Conservation (phyloP, 2,888 invertebrate genomes). For the Cenopis cana region DNA sequence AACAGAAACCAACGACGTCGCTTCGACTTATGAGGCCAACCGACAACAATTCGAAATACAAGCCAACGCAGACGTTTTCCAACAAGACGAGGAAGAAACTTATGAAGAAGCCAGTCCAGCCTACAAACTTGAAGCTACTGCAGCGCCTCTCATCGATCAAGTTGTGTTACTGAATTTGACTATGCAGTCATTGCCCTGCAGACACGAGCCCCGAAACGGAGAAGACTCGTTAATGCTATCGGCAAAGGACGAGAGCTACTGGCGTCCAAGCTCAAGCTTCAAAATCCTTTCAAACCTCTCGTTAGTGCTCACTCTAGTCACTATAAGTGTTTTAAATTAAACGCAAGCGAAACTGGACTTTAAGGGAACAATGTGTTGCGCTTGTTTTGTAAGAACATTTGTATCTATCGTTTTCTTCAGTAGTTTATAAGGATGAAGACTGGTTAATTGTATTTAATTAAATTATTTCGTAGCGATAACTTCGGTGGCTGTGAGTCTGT, state of each 20-base stretch:
- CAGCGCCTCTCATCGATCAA: slow-evolving; percentile 63
- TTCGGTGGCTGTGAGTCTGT: slow-evolving; percentile 19
- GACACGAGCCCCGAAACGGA: slow-evolving; percentile 65
- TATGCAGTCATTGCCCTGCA: slow-evolving; percentile 67
- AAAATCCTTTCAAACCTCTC: slow-evolving; percentile 56
- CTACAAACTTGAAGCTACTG: slow-evolving; percentile 65
- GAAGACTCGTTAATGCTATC: slow-evolving; percentile 79
- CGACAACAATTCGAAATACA: slow-evolving; percentile 61
- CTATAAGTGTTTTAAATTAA: slow-evolving; percentile 53
- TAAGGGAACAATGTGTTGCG: slow-evolving; percentile 46
- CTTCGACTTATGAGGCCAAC: slow-evolving; percentile 42
- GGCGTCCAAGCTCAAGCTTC: slow-evolving; percentile 65
- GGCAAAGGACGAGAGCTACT: slow-evolving; percentile 74
- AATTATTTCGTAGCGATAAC: slow-evolving; percentile 55
- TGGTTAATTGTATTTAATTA: slow-evolving; percentile 72
- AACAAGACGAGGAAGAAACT: slow-evolving; percentile 61
- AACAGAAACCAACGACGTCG: slow-evolving; percentile 50
- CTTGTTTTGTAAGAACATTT: slow-evolving; percentile 48
- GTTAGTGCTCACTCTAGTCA: slow-evolving; percentile 57
- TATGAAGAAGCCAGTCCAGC: slow-evolving; percentile 60
- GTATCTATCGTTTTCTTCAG: slow-evolving; percentile 44
- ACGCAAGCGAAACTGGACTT: slow-evolving; percentile 44
- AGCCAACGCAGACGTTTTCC: slow-evolving; percentile 57
- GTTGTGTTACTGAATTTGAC: slow-evolving; percentile 66
- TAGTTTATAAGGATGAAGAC: slow-evolving; percentile 71